A percentile compares a stretch with the other conserved stretches of the same genome.
Evolutionary conservation across 2,797 vertebrate species (phyloP).

Genomic region (Cirrhinus molitorella): DNA sequence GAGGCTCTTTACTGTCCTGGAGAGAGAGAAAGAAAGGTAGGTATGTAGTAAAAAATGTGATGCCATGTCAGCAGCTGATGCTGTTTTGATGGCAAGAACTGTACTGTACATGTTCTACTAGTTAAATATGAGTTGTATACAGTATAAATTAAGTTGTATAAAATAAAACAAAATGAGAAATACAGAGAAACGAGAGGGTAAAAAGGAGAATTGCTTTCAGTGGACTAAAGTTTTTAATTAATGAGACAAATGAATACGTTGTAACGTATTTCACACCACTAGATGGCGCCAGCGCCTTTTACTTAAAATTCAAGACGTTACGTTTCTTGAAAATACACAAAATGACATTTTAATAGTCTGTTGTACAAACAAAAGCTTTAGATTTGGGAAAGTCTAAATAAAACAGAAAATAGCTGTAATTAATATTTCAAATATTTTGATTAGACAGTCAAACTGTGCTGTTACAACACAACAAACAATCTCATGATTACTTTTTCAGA

Average conservation of each 20-base stretch:
- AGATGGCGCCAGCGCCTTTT: slow-evolving; percentile 29
- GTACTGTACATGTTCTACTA: background rate
- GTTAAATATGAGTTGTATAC: background rate
- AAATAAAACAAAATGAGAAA: background rate
- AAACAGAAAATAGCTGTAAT: background rate
- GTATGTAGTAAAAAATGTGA: background rate
- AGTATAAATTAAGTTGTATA: no score
- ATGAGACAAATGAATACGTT: background rate
- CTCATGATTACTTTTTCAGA: background rate
- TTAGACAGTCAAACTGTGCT: background rate
- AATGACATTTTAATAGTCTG: background rate
- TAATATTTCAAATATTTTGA: background rate
- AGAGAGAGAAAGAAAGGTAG: background rate
- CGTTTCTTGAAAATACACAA: background rate
- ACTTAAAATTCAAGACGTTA: background rate
- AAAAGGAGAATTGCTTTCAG: background rate
- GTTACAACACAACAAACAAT: background rate
- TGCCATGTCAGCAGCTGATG: background rate
- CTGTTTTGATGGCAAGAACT: background rate
- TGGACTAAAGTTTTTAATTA: background rate
- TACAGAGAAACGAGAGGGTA: background rate
- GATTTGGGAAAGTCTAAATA: background rate
- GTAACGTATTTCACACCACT: background rate
- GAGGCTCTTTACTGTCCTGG: slow-evolving; percentile 86
- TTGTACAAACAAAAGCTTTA: background rate